Conservation (phyloP, 2,113 vertebrate genomes). For the Bufo bufo region DNA sequence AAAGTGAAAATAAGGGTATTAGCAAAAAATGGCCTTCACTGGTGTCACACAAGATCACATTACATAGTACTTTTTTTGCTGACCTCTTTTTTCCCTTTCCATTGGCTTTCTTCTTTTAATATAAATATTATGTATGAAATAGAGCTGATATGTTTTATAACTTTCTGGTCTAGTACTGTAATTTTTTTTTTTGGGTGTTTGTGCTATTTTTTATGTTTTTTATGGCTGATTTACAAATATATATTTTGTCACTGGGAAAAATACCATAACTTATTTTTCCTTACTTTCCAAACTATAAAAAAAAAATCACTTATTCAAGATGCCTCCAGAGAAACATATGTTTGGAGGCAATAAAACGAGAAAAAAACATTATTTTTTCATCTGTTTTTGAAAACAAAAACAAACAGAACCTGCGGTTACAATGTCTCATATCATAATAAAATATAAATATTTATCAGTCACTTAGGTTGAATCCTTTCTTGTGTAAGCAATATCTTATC, state of each 20-base stretch:
- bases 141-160: too few species aligned
- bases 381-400: too few species aligned
- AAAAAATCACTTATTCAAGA: not conserved
- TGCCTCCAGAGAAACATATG: constrained; percentile 20
- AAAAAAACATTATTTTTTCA: not conserved
- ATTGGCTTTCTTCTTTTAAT: too few species aligned
- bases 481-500: not conserved
- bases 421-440: constrained; percentile 9
- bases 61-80: too few species aligned
- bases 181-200: too few species aligned
- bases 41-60: too few species aligned
- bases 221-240: not conserved
- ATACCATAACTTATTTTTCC: not conserved
- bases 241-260: not conserved
- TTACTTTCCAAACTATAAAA: not conserved
- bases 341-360: not conserved
- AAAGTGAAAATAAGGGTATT: too few species aligned
- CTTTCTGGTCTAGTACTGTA: too few species aligned
- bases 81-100: too few species aligned
- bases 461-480: not conserved
- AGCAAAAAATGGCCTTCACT: too few species aligned
- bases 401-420: not conserved
- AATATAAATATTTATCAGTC: not conserved
- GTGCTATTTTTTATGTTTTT: not conserved
- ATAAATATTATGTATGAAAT: too few species aligned